These are phyloP conservation scores for Mycteria americana DNA, from an alignment of 2,797 vertebrate genomes.

Conservation along the genomic window DNA sequence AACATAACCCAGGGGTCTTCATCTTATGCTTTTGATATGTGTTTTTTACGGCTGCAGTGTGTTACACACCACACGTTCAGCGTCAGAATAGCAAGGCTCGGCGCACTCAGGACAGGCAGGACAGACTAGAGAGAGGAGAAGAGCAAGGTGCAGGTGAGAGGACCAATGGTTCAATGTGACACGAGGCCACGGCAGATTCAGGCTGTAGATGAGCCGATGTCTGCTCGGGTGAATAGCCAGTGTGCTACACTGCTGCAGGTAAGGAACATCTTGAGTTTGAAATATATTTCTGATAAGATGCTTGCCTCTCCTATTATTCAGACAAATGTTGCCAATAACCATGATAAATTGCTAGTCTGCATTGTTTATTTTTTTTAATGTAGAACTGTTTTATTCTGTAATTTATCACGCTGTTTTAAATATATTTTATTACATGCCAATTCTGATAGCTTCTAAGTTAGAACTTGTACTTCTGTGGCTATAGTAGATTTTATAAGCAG, in stretches of 20 bases:
- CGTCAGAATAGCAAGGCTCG: neutral
- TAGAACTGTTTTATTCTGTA: neutral
- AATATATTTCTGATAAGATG: neutral
- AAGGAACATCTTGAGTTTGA: neutral
- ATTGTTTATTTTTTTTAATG: neutral
- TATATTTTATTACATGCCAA: neutral
- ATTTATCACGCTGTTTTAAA: neutral
- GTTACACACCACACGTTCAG: neutral
- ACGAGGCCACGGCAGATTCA: neutral
- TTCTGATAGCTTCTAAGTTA: neutral
- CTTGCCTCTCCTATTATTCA: neutral
- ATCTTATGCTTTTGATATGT: neutral
- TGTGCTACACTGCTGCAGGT: neutral
- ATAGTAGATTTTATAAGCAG: neutral
- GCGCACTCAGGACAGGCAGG: too few relatives aligned
- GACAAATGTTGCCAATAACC: neutral
- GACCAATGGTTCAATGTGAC: neutral
- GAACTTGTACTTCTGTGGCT: neutral
- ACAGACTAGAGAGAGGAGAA: neutral
- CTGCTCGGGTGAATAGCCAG: rapidly evolving
- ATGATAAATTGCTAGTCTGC: neutral
- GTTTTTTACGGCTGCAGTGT: neutral
- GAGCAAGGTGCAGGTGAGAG: neutral
- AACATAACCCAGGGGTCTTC: neutral
- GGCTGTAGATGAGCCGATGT: neutral